These are phyloP conservation scores for Centroberyx gerrardi DNA, from an alignment of 2,797 vertebrate species.

Conservation along the genomic window DNA sequence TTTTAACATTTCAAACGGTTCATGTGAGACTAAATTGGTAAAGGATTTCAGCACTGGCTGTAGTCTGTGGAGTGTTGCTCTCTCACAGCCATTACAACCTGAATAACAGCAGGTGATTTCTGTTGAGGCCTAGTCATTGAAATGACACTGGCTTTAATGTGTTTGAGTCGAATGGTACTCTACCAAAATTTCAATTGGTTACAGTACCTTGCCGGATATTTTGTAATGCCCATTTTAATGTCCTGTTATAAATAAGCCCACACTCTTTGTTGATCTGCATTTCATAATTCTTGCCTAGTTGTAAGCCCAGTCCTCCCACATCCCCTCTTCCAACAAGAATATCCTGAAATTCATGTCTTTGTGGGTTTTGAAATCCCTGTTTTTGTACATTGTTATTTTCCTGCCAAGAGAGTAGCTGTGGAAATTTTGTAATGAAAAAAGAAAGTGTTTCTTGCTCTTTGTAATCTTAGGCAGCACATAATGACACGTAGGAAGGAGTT, in stretches of 20 bases:
- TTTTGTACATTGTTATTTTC: conserved; percentile 9
- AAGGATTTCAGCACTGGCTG: conserved; percentile 66
- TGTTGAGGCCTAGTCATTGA: conserved; percentile 7
- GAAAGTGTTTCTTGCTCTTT: neutral
- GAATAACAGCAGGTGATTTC: conserved; percentile 28
- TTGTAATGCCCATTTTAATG: neutral
- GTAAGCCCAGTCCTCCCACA: neutral
- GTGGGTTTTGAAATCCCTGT: conserved; percentile 1
- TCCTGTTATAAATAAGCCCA: neutral
- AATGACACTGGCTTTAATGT: neutral
- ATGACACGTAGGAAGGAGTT: conserved; percentile 20
- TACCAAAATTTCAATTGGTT: conserved; percentile 2
- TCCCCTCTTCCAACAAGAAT: neutral
- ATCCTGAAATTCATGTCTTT: neutral
- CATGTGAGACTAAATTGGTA: conserved; percentile 72
- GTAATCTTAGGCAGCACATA: conserved; percentile 24
- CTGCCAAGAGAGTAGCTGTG: neutral
- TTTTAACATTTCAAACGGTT: conserved; percentile 79
- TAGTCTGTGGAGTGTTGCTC: conserved; percentile 42
- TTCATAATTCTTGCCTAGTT: neutral
- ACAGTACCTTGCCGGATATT: neutral
- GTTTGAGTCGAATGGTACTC: conserved; percentile 8
- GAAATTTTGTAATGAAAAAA: neutral
- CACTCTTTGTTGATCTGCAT: neutral
- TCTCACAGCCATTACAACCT: conserved; percentile 42